phyloP scores from a whole-genome alignment of 2,888 invertebrate species.

The Notodonta dromedarius region DNA sequence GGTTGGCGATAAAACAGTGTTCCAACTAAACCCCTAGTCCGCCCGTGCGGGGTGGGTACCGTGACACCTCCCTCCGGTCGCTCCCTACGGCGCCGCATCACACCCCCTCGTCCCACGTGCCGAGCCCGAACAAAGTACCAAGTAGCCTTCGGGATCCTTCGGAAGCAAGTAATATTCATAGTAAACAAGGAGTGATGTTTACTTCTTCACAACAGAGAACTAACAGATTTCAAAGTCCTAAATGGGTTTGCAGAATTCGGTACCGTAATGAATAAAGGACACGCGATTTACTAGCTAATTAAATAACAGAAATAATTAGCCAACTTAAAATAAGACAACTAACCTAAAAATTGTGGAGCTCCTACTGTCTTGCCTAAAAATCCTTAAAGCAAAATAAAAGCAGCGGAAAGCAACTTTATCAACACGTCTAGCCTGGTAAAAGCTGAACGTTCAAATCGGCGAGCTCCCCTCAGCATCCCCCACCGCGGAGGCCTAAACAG shows the following conservation, averaged over 20 bases:
- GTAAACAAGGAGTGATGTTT: slow-evolving; percentile 41
- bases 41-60: slow-evolving; percentile 56
- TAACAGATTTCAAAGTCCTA: too few species aligned
- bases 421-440: not conserved
- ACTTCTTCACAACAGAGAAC: slow-evolving; percentile 10
- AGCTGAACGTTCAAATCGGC: not conserved
- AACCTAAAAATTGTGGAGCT: too few species aligned
- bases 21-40: slow-evolving; percentile 43
- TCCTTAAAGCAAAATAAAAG: not conserved
- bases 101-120: slow-evolving; percentile 46
- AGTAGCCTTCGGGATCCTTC: slow-evolving; percentile 37
- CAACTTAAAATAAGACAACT: too few species aligned
- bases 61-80: slow-evolving; percentile 55
- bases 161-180: slow-evolving; percentile 37
- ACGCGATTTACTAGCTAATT: too few species aligned
- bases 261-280: too few species aligned
- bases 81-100: slow-evolving; percentile 25
- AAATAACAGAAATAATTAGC: too few species aligned
- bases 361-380: too few species aligned
- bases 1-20: slow-evolving; percentile 42
- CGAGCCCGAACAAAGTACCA: slow-evolving; percentile 43
- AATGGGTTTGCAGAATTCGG: too few species aligned
- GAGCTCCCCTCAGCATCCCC: slow-evolving; percentile 14
- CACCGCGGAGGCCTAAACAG: slow-evolving; percentile 52
- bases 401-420: not conserved